A percentile compares a stretch with the other conserved stretches of the same genome.
These are phyloP conservation scores for Phalangium opilio DNA, from an alignment of 2,888 invertebrate genomes.

Conservation along the genomic window DNA sequence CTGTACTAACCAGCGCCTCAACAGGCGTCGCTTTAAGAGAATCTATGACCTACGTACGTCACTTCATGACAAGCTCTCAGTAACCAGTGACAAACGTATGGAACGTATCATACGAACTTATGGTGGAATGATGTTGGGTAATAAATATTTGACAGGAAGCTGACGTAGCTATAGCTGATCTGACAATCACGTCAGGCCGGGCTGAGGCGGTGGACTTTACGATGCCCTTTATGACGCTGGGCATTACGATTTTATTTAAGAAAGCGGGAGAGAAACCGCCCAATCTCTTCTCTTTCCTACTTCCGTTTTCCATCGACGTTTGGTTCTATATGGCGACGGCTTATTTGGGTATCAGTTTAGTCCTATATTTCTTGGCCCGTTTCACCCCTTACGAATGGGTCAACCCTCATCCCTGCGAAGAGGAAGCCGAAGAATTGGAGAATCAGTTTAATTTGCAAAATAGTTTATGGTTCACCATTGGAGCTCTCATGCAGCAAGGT, in stretches of 20 bases:
- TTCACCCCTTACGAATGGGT: conserved; percentile 34
- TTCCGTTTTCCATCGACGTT: conserved; percentile 38
- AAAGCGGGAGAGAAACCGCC: conserved; percentile 36
- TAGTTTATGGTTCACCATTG: conserved; percentile 37
- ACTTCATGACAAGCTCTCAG: too few species aligned
- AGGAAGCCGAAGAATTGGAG: conserved; percentile 30
- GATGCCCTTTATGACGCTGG: conserved; percentile 96
- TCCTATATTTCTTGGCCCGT: conserved; percentile 57
- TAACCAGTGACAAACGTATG: too few species aligned
- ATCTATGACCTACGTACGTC: too few species aligned
- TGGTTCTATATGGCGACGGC: conserved; percentile 23
- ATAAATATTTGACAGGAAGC: too few species aligned
- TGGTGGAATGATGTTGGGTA: too few species aligned
- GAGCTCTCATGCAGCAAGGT: conserved; percentile 29
- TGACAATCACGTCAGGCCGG: conserved; percentile 91
- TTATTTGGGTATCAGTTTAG: conserved; percentile 21
- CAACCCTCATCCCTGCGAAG: conserved; percentile 33
- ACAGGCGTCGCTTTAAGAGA: too few species aligned
- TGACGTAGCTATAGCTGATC: conserved; percentile 88
- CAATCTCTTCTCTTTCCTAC: conserved; percentile 41
- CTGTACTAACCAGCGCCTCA: too few species aligned
- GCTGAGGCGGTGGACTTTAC: conserved; percentile 87
- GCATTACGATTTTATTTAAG: conserved; percentile 38
- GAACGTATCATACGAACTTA: too few species aligned
- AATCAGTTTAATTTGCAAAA: conserved; percentile 33